Evolutionary conservation across 1,140 invertebrate genomes (phyloP).

Genomic region (Cecropterus lyciades): DNA sequence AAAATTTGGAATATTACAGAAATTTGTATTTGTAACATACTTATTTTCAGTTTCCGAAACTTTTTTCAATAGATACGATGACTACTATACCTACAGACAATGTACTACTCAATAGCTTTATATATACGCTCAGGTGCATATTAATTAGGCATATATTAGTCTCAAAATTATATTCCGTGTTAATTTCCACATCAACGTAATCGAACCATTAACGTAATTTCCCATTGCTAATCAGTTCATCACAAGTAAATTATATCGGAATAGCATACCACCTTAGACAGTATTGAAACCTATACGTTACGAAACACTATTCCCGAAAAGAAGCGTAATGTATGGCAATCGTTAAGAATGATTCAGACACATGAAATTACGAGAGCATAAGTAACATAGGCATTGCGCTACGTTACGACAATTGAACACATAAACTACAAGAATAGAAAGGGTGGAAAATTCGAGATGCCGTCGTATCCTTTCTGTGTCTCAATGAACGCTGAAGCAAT

Average conservation of each 20-base stretch:
- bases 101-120: no score
- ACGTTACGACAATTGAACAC: conserved; percentile 34
- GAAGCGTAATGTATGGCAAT: conserved; percentile 8
- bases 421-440: conserved; percentile 30
- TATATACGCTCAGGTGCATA: no score
- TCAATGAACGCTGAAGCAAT: conserved; percentile 1
- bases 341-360: conserved; percentile 24
- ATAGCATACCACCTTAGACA: neutral
- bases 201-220: no score
- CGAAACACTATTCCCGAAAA: conserved; percentile 15
- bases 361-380: conserved; percentile 30
- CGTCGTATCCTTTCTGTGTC: conserved; percentile 5
- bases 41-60: no score
- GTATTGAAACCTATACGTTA: conserved; percentile 29
- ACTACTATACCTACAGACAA: no score
- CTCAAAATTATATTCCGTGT: no score
- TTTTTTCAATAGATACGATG: no score
- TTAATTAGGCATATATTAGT: no score
- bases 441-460: conserved; percentile 21
- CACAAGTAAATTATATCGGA: neutral
- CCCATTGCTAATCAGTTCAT: no score
- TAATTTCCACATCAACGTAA: no score
- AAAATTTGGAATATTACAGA: no score
- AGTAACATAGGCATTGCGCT: conserved; percentile 26
- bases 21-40: no score